Conservation (phyloP, 2,797 vertebrate genomes). For the Dendrocincla tyrannina region DNA sequence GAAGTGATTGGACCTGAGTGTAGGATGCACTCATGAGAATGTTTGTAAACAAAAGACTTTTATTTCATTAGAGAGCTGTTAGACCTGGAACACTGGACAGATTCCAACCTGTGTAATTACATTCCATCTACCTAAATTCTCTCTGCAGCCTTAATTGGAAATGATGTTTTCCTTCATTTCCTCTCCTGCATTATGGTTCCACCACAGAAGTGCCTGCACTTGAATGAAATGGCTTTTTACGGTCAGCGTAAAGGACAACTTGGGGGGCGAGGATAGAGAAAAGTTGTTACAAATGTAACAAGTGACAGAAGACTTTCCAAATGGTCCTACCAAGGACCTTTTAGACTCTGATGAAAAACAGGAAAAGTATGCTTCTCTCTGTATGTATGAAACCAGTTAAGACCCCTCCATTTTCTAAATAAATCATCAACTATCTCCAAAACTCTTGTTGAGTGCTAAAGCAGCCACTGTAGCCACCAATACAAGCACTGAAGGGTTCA, state of each 20-base stretch:
- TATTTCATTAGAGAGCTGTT: conserved; percentile 58
- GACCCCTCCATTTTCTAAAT: neutral
- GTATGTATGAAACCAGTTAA: neutral
- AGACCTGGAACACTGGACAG: conserved; percentile 35
- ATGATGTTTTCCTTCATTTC: conserved; percentile 23
- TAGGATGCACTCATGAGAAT: neutral
- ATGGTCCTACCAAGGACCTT: neutral
- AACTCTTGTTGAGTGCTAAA: neutral
- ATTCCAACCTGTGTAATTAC: conserved; percentile 15
- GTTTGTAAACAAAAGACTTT: conserved; percentile 44
- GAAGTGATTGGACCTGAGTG: neutral
- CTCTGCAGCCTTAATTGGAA: conserved; percentile 27
- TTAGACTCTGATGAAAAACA: neutral
- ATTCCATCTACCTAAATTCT: conserved; percentile 10
- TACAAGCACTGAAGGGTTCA: neutral
- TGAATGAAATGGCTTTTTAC: neutral
- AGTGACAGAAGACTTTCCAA: neutral
- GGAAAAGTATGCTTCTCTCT: neutral
- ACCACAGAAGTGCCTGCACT: neutral
- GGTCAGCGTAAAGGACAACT: neutral
- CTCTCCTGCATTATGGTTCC: neutral
- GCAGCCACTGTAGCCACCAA: neutral
- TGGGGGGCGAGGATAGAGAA: neutral
- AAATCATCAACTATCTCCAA: neutral
- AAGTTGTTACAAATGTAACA: neutral